Conservation (phyloP, 2,888 invertebrate genomes). For the Zele albiditarsus region DNA sequence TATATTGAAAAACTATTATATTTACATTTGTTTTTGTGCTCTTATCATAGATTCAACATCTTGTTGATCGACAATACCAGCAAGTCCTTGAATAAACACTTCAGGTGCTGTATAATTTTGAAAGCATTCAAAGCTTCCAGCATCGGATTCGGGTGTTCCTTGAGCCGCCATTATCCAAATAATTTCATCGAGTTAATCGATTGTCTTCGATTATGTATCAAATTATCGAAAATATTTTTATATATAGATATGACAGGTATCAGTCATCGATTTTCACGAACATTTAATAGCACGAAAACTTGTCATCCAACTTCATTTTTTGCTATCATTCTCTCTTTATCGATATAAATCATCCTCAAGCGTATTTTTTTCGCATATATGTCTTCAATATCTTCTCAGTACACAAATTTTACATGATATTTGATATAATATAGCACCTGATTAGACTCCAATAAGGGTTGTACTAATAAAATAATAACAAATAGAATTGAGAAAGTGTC, state of each 20-base stretch:
- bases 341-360: background rate
- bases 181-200: background rate
- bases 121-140: constrained; percentile 87
- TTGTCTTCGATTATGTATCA: background rate
- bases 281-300: background rate
- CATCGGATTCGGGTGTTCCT: constrained; percentile 74
- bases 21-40: constrained; percentile 94
- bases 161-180: constrained; percentile 67
- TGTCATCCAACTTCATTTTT: background rate
- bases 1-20: constrained; percentile 36
- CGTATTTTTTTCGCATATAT: background rate
- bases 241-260: background rate
- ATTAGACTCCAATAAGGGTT: background rate
- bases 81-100: constrained; percentile 93
- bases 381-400: background rate
- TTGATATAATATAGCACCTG: background rate
- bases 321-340: background rate
- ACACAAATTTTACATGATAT: background rate
- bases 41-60: constrained; percentile 92
- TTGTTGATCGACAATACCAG: constrained; percentile 92
- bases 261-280: background rate
- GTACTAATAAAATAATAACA: background rate
- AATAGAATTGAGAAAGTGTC: background rate
- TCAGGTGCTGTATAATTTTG: constrained; percentile 93
- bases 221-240: background rate